These are phyloP conservation scores for Coleophora deauratella DNA, from an alignment of 2,888 invertebrate genomes.

Conservation along the genomic window DNA sequence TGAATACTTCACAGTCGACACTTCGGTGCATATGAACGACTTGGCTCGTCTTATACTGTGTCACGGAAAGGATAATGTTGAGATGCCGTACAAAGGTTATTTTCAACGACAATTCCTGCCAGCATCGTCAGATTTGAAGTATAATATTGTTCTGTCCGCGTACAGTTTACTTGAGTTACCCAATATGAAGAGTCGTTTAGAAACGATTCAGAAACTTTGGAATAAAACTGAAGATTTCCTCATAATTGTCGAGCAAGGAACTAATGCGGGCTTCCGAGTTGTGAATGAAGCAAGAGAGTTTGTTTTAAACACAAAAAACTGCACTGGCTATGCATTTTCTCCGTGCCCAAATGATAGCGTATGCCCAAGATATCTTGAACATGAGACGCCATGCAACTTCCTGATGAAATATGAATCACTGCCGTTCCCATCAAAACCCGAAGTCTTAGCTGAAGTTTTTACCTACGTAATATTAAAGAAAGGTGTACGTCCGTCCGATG, in stretches of 20 bases:
- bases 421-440: constrained; percentile 56
- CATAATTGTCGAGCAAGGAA: constrained; percentile 89
- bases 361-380: constrained; percentile 82
- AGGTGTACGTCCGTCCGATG: constrained; percentile 70
- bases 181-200: constrained; percentile 76
- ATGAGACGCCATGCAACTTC: constrained; percentile 87
- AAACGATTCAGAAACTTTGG: constrained; percentile 86
- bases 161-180: constrained; percentile 88
- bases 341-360: constrained; percentile 89
- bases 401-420: constrained; percentile 75
- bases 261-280: constrained; percentile 84
- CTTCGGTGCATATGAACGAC: constrained; percentile 87
- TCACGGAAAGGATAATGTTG: constrained; percentile 77
- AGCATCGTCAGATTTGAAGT: constrained; percentile 73
- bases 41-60: constrained; percentile 81
- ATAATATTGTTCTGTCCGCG: constrained; percentile 87
- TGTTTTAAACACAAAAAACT: constrained; percentile 68
- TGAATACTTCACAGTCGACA: constrained; percentile 91
- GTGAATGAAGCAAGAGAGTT: constrained; percentile 90
- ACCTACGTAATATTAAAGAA: constrained; percentile 89
- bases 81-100: constrained; percentile 73
- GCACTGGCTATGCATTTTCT: constrained; percentile 79
- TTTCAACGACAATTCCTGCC: constrained; percentile 90
- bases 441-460: constrained; percentile 74
- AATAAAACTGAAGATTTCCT: constrained; percentile 87